Conservation (phyloP, 2,797 vertebrate species). For the Diglossa cyanea region DNA sequence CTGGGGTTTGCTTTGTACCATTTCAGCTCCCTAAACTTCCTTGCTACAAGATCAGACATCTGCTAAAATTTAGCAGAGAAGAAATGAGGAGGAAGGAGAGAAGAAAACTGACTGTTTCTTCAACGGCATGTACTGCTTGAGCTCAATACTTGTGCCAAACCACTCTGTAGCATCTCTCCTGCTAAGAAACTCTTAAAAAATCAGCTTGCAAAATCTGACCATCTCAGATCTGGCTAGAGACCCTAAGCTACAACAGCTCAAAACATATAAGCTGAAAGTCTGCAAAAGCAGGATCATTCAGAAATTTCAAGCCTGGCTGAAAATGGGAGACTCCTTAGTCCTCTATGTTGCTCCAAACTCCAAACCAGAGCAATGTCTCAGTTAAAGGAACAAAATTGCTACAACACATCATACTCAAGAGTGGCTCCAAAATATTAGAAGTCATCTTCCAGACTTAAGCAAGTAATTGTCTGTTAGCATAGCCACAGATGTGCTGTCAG, state of each 20-base stretch:
- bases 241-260: background rate
- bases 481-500: background rate
- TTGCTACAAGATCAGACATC: background rate
- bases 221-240: background rate
- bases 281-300: background rate
- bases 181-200: background rate
- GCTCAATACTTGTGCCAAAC: background rate
- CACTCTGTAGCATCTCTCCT: background rate
- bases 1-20: background rate
- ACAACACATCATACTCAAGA: background rate
- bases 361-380: fast-evolving
- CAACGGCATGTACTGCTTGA: background rate
- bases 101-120: background rate
- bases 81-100: background rate
- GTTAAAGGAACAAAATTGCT: background rate
- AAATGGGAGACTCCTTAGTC: background rate
- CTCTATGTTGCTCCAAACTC: background rate
- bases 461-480: background rate
- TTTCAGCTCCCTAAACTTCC: background rate
- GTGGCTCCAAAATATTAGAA: background rate
- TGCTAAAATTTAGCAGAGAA: background rate
- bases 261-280: background rate
- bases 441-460: background rate
- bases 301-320: background rate
- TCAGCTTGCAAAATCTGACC: background rate